These are phyloP conservation scores for Oncorhynchus kisutch DNA, from an alignment of 2,113 vertebrate genomes.

Conservation along the genomic window DNA sequence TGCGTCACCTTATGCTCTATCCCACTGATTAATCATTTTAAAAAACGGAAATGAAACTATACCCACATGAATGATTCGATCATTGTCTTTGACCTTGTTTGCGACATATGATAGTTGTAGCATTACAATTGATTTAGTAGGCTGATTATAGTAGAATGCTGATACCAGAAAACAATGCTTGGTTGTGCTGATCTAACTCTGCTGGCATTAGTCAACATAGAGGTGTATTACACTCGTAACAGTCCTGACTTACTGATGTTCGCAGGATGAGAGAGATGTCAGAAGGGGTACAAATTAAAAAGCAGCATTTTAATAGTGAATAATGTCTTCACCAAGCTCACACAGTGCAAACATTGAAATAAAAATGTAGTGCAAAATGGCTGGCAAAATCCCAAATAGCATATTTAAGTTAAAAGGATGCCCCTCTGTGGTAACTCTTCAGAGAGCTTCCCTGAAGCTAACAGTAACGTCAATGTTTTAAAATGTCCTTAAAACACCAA, in stretches of 20 bases:
- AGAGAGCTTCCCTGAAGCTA: neutral
- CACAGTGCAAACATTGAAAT: neutral
- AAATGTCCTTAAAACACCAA: neutral
- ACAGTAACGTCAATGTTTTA: neutral
- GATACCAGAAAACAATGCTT: too few relatives aligned
- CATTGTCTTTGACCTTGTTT: constrained; percentile 27
- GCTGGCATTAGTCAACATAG: neutral
- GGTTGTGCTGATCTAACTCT: neutral
- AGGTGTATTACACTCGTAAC: too few relatives aligned
- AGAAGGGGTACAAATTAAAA: neutral
- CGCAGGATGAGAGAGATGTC: neutral
- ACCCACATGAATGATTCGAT: neutral
- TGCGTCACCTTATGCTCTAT: constrained; percentile 30
- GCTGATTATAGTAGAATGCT: neutral
- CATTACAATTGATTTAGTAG: constrained; percentile 1
- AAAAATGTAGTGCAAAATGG: constrained; percentile 2
- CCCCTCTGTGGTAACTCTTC: neutral
- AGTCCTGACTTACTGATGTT: neutral
- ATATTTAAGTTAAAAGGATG: neutral
- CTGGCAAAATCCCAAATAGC: neutral
- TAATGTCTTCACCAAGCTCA: neutral
- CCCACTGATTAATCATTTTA: constrained; percentile 51
- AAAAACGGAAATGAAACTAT: constrained; percentile 23
- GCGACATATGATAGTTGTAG: neutral
- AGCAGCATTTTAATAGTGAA: constrained; percentile 17